Base-by-base conservation (phyloP, 2,888 invertebrate genomes). In the Athrips mouffetella region DNA sequence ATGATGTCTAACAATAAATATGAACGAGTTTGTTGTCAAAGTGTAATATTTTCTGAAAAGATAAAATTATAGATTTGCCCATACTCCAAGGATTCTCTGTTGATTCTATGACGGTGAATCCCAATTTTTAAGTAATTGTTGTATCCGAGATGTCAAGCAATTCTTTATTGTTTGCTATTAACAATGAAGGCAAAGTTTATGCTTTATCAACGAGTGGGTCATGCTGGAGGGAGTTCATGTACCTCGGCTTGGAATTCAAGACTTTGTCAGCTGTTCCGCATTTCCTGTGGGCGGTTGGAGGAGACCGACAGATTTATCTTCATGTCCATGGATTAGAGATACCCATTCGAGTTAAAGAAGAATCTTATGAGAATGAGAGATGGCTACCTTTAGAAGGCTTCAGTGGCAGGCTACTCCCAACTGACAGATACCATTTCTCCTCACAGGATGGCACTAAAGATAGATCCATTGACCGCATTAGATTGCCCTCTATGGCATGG, bases 401-500 rank as follows among this genome's bases (percentile, higher is more conserved):
- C 73, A 93, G 94, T 52, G 92, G 93, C 37, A 91, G 94, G 52
- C 81, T 98, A 31, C 81, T 98, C 29, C 97, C 96, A 8, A 97
- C 97, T 13, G 98, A 98, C 76, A 91, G 98, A 54, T 94, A 92
- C 67, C 93, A 92, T 64, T 97, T 94, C 88, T 97, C 97, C 10
- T 94, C 93, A 60, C 91, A 91, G 63, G 96, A 96, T 89, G 98
- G 98, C 4, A 91, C 91, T 6, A 89, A 91, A 27, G 94, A 95
- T 64, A 90, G 96, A 50, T 91, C 93, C 25, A 93, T 95, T 57
- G 94, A 95, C 63, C 92, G 92, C 73, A 95, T 98, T 52, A 89
- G 94, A 54, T 81, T 98, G 40, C 98, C 98, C 4, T 97, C 97
- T 0, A 94, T 96, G 92, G 96, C 96, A 11, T 98, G 98, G 98